A percentile compares a stretch with the other conserved stretches of the same genome.
These are phyloP conservation scores for Diorhabda carinulata DNA, from an alignment of 1,140 invertebrate genomes.

Conservation along the genomic window DNA sequence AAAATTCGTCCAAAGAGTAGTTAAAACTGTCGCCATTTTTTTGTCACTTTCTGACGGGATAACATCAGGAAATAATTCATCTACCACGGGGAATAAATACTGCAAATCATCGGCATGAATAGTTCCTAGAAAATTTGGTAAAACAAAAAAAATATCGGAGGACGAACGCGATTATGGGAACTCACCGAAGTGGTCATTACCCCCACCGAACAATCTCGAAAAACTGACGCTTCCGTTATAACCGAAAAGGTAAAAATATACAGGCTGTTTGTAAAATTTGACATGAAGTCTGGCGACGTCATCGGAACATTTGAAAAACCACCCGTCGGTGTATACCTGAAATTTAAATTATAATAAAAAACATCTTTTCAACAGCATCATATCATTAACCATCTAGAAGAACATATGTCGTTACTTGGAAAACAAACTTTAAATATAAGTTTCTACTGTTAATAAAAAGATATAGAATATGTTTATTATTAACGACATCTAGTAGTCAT, in stretches of 20 bases:
- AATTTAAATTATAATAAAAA: slow-evolving; percentile 27
- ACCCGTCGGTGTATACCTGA: slow-evolving; percentile 66
- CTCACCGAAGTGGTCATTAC: slow-evolving; percentile 56
- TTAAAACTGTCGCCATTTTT: slow-evolving; percentile 53
- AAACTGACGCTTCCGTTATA: slow-evolving; percentile 65
- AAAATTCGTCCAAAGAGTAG: slow-evolving; percentile 68
- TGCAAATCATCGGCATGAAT: slow-evolving; percentile 71
- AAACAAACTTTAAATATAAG: no score
- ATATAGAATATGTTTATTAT: no score
- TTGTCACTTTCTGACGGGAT: slow-evolving; percentile 50
- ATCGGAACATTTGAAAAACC: slow-evolving; percentile 59
- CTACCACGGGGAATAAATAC: slow-evolving; percentile 65
- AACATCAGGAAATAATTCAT: slow-evolving; percentile 53
- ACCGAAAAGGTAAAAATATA: slow-evolving; percentile 64
- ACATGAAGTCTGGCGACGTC: slow-evolving; percentile 55
- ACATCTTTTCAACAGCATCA: no score
- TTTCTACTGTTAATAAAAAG: no score
- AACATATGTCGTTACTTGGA: no score
- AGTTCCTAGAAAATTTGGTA: slow-evolving; percentile 50
- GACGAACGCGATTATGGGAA: not conserved
- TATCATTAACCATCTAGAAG: no score
- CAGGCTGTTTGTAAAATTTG: slow-evolving; percentile 49
- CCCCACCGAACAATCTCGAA: slow-evolving; percentile 63
- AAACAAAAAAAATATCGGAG: no score
- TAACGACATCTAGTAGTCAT: no score